phyloP scores from a whole-genome alignment of 2,113 vertebrate genomes.

The Periophthalmus modestus region DNA sequence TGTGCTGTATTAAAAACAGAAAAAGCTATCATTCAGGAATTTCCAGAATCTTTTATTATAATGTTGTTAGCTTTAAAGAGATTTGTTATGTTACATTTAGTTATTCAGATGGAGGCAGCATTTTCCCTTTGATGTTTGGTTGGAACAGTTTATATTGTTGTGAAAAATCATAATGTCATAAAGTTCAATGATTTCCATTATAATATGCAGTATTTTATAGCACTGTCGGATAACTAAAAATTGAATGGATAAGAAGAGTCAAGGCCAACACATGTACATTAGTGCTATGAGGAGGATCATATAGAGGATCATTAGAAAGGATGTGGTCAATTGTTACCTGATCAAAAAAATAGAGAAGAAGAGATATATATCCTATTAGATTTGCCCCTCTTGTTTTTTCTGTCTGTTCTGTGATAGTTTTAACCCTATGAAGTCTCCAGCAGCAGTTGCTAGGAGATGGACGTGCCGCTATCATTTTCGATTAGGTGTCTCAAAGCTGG shows the following conservation, averaged over 20 bases:
- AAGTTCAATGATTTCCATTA: neutral
- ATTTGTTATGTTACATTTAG: no score
- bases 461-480: constrained; percentile 12
- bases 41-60: no score
- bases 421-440: neutral
- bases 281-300: no score
- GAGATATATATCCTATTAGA: neutral
- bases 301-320: neutral
- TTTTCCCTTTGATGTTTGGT: neutral
- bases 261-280: neutral
- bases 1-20: no score
- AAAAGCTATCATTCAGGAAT: no score
- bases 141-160: neutral
- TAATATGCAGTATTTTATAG: neutral
- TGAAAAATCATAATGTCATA: no score
- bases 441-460: constrained; percentile 29
- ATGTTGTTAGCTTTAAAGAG: no score
- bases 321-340: neutral
- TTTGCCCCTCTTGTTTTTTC: neutral
- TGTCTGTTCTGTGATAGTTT: neutral
- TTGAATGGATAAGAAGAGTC: neutral
- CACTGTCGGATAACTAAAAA: neutral
- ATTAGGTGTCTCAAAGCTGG: constrained; percentile 39
- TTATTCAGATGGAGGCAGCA: no score
- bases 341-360: neutral